Evolutionary conservation across 2,888 invertebrate species (phyloP), one percentile per base, ranked within the genome.

Genomic region (Ganaspis brasiliensis): DNA sequence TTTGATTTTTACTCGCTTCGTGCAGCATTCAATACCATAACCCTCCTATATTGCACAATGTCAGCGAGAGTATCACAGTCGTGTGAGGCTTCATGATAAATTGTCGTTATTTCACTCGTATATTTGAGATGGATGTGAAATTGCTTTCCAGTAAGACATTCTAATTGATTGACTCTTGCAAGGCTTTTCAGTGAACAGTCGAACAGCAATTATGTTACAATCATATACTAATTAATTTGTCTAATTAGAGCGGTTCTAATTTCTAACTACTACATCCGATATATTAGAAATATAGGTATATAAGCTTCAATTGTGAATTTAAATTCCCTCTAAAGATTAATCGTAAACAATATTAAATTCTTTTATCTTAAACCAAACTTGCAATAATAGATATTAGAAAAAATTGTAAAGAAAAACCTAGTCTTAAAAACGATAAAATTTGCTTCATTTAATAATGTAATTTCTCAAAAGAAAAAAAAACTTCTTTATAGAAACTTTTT

Each of bases 81-180:
- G 21, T 40, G 21, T 14, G 37, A 45, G 63, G 40, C 63, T 63
- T 63, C 21, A 21, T 40, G 40, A 63, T 63, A 63, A 63, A 63
- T 63, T 21, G 63, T n/a, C 12, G 21, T 21, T 40, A 21, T 19
- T n/a, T 49, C 67, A 45, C 45, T 45, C 19, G n/a, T 45, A 45
- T 67, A 67, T 67, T 24, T 67, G 14, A 67, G 45, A 67, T 59
- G 59, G 59, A 59, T 59, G 59, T 67, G 67, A 67, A 67, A 67
- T 45, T 14, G 40, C 45, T 67, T 24, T 4, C 40, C 67, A 45
- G 21, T 63, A 40, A 24, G 24, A 24, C n/a, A 45, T 67, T 21
- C 45, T 67, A 67, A 67, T 67, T 67, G 45, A 67, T 16, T 45
- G 67, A 67, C n/a, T 40, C 45, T 24, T 52, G 16, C 45, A 67